These are phyloP conservation scores for Ageneiosus marmoratus DNA, from an alignment of 2,113 vertebrate genomes.

Conservation along the genomic window DNA sequence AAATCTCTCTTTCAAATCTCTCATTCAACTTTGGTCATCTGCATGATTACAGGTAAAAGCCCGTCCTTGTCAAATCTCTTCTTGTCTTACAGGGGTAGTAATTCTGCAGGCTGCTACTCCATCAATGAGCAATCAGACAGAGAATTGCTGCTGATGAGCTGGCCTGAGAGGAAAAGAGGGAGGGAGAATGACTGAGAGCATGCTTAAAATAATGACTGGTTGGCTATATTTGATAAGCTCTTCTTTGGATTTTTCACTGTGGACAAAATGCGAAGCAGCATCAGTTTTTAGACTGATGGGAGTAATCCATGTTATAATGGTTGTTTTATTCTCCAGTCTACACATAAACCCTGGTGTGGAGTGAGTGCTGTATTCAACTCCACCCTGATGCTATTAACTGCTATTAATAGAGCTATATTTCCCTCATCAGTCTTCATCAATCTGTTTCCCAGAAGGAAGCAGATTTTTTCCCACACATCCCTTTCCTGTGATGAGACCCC, in stretches of 20 bases:
- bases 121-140: slow-evolving; percentile 46
- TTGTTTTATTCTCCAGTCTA: not conserved
- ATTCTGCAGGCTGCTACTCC: slow-evolving; percentile 20
- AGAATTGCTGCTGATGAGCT: slow-evolving; percentile 46
- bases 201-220: not conserved
- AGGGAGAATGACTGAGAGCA: not conserved
- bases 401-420: slow-evolving; percentile 3
- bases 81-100: slow-evolving; percentile 15
- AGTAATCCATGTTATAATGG: not conserved
- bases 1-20: not conserved
- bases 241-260: not conserved
- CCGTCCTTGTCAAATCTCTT: slow-evolving; percentile 14
- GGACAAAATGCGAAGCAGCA: not conserved
- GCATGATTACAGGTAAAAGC: slow-evolving; percentile 16
- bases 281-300: not conserved
- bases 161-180: not conserved
- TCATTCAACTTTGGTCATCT: not conserved
- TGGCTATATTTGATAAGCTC: slow-evolving; percentile 15
- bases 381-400: slow-evolving; percentile 18
- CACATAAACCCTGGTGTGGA: not conserved
- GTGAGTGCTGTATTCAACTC: not conserved
- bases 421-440: not conserved
- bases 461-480: not conserved
- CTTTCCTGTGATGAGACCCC: slow-evolving; percentile 14
- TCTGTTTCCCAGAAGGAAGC: not conserved